These are phyloP conservation scores for Cremastobaeus sp. DNA, from an alignment of 2,888 invertebrate genomes.

Conservation along the genomic window DNA sequence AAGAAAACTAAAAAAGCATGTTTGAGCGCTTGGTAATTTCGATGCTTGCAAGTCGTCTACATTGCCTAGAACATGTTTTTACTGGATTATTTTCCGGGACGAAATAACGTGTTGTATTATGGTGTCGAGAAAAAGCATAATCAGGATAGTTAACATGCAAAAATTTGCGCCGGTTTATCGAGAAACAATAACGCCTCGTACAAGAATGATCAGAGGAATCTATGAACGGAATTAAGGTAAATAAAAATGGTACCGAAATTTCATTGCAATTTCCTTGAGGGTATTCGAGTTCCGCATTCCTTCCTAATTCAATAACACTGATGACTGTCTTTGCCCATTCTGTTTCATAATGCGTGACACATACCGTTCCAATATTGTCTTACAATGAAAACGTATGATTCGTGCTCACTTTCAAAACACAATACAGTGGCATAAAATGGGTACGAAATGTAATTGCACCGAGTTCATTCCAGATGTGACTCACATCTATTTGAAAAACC, in stretches of 20 bases:
- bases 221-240: too few relatives aligned
- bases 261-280: slow-evolving; percentile 6
- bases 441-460: slow-evolving; percentile 41
- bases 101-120: too few relatives aligned
- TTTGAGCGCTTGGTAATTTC: slow-evolving; percentile 30
- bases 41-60: slow-evolving; percentile 57
- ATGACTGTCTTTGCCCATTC: neutral
- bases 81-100: too few relatives aligned
- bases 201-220: slow-evolving; percentile 13
- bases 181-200: slow-evolving; percentile 13
- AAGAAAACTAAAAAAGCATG: too few relatives aligned
- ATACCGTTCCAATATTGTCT: slow-evolving; percentile 11
- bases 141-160: slow-evolving; percentile 32
- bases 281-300: neutral
- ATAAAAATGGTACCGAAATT: too few relatives aligned
- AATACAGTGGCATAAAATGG: slow-evolving; percentile 11
- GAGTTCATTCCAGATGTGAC: slow-evolving; percentile 49
- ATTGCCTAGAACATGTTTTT: too few relatives aligned
- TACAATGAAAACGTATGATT: slow-evolving; percentile 23
- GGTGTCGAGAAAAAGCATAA: slow-evolving; percentile 15
- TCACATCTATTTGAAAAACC: slow-evolving; percentile 44
- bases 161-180: slow-evolving; percentile 15
- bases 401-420: slow-evolving; percentile 18
- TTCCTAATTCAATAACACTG: slow-evolving; percentile 4
- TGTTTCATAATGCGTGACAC: slow-evolving; percentile 2